Evolutionary conservation across 2,113 vertebrate species (phyloP), one percentile per base, ranked within the genome.

Genomic region (Calyptomena viridis): DNA sequence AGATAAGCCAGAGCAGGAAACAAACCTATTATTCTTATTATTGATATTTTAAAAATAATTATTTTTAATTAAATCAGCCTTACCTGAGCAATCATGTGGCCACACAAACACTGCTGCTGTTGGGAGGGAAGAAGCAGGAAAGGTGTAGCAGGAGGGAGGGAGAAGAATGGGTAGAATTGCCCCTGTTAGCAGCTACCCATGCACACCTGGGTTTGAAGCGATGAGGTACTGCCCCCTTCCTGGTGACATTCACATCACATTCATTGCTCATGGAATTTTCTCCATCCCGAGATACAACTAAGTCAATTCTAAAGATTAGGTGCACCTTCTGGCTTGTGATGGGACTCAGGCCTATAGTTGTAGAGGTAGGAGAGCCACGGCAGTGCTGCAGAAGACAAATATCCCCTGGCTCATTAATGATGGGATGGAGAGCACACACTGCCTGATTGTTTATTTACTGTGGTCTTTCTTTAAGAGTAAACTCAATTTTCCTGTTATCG

Each of bases 231-330:
- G 22, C 23, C 8, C 14, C 17, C 8, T 5, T 77, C 21, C n/a
- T 22, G 10, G 44, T 56, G 27, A 56, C 17, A 23, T 42, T 28
- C 3, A 3, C 11, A 3, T 78, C 0, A 0, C 0, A 0, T 58
- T 66, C 27, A n/a, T 35, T 75, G 52, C 24, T 88, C 37, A 40
- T 53, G 55, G 69, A 69, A 62, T 66, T 15, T 76, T 93, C 55
- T 84, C 59, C 50, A 35, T 66, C 50, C 42, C 2, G 13, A 87
- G 30, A 37, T 47, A 52, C 10, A 74, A 1, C 27, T 59, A 84
- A 59, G 21, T 49, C 23, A 62, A 50, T 63, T 55, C 19, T 64
- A 53, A 89, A 88, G 79, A 73, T 35, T 9, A 31, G 40, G 21
- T n/a, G 20, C 14, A 23, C 27, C 47, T 86, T 75, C 7, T 2